Conservation (phyloP, 2,113 vertebrate species). For the Lanius ludovicianus region DNA sequence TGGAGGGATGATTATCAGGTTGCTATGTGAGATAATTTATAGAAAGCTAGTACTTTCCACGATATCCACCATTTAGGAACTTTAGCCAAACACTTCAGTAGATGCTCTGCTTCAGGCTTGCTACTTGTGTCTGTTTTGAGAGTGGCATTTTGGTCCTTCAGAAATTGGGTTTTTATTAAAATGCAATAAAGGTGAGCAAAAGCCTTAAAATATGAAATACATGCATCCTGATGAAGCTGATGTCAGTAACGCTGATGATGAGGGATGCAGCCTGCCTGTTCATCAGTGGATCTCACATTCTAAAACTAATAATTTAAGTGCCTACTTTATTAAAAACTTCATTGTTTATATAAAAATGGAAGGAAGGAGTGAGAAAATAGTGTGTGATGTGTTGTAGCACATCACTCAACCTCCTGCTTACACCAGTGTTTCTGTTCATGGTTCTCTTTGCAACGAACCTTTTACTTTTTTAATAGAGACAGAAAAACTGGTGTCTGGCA, state of each 20-base stretch:
- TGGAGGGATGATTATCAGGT: background rate
- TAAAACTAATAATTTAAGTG: background rate
- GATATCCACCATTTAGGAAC: background rate
- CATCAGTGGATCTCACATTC: background rate
- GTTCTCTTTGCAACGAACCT: background rate
- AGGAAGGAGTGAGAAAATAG: background rate
- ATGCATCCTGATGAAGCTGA: background rate
- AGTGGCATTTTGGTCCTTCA: background rate
- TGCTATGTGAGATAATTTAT: background rate
- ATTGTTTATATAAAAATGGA: background rate
- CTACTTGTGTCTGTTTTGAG: background rate
- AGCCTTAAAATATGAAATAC: background rate
- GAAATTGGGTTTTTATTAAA: background rate
- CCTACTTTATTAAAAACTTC: background rate
- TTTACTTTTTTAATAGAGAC: background rate
- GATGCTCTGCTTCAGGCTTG: background rate
- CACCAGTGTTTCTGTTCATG: background rate
- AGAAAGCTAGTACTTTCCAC: background rate
- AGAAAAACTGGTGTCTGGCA: background rate
- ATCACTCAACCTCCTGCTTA: background rate
- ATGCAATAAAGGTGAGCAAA: background rate
- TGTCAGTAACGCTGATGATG: background rate
- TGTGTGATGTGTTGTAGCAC: background rate
- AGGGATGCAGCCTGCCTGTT: background rate
- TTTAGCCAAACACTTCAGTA: background rate